Base-by-base conservation (phyloP, 1,140 invertebrate genomes). In the Megalonaias nervosa region DNA sequence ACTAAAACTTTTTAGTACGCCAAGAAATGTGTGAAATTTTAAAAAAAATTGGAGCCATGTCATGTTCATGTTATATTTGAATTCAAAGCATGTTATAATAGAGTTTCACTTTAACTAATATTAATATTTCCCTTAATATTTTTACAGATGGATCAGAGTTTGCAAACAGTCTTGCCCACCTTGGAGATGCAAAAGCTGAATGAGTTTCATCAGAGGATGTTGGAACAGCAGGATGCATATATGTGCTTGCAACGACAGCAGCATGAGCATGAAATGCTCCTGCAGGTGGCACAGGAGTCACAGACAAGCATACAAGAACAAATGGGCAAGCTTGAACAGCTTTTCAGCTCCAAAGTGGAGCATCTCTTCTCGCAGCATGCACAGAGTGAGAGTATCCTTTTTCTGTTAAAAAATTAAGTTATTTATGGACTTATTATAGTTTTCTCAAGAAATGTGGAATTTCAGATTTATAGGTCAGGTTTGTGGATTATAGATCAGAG, bases 341-440 rank as follows among this genome's bases (percentile, higher is more conserved):
- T 85, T 59, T 78, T 88, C 2, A 81, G 81, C 3, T 85, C 86
- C 14, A 72, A 84, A 15, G 85, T 89, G 66, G 88, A 89, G 67
- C 74, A 85, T 19, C 72, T 86, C 26, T 80, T 90, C 61, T 80
- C 82, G 11, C 85, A 87, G 62, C 86, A 89, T 64, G 75, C 86
- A 26, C 85, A 87, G 66, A 83, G 79, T 77, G 87, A 89, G 81
- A 86, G 85, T 89, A 89, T 88, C 86, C 84, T 89, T 86, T 80
- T 3, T 66, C 21, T 75, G 55, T n/a, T 26, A 11, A 57, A 15
- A 38, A 19, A 60, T 56, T 72, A 31, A 12, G 13, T 23, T 11
- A n/a, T 23, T 62, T 62, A 9, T 11, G 38, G 38, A 48, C 38
- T 9, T 48, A 11, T 48, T 48, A 48, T 0, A 48, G 9, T 48